phyloP scores from a whole-genome alignment of 2,113 vertebrate species.

The Alaudala cheleensis region DNA sequence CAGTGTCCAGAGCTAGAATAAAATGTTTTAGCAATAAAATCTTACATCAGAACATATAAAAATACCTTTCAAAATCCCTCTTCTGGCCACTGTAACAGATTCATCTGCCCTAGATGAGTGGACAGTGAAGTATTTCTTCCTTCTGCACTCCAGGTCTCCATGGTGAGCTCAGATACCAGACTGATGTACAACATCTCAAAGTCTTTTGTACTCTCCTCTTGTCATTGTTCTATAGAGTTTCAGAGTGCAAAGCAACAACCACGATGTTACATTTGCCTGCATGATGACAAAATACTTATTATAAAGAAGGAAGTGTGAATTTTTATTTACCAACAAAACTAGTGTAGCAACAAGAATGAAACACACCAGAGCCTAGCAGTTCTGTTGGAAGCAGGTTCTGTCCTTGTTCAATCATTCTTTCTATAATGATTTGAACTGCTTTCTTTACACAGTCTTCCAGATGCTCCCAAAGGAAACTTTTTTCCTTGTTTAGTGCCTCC shows the following conservation, averaged over 20 bases:
- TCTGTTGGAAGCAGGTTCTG: not conserved
- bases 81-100: slow-evolving; percentile 19
- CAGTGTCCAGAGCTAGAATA: not conserved
- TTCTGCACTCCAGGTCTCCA: not conserved
- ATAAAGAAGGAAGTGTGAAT: slow-evolving; percentile 16
- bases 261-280: slow-evolving; percentile 11
- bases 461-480: slow-evolving; percentile 50
- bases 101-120: not conserved
- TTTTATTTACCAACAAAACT: not conserved
- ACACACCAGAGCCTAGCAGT: not conserved
- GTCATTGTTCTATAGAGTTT: not conserved
- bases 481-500: slow-evolving; percentile 32
- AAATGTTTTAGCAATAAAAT: slow-evolving; percentile 10
- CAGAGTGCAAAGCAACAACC: slow-evolving; percentile 14
- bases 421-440: slow-evolving; percentile 29
- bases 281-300: not conserved
- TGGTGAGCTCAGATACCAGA: not conserved
- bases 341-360: not conserved
- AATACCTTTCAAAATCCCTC: slow-evolving; percentile 25
- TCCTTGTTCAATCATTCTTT: slow-evolving; percentile 46
- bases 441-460: slow-evolving; percentile 54
- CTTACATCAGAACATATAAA: slow-evolving; percentile 4
- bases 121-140: not conserved
- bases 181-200: not conserved
- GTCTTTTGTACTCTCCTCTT: not conserved